Evolutionary conservation across 2,113 vertebrate species (phyloP), one percentile per base, ranked within the genome.

Genomic region (Polyodon spathula): DNA sequence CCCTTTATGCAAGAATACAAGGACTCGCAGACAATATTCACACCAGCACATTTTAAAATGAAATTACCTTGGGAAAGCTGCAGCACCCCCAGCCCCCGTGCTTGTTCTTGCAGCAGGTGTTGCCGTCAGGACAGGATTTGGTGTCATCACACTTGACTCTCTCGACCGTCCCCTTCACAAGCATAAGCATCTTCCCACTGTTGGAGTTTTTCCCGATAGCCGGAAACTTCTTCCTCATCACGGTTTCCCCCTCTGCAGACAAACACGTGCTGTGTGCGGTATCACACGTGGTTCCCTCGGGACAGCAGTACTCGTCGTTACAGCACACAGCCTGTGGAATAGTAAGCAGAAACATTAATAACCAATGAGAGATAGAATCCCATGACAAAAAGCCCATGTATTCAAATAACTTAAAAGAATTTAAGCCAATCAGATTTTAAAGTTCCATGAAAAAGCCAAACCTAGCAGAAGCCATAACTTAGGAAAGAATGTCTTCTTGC

Each of bases 231-330:
- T n/a, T n/a, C n/a, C n/a, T n/a, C n/a, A n/a, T n/a, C n/a, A n/a
- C n/a, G n/a, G n/a, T n/a, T n/a, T n/a, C n/a, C n/a, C n/a, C n/a
- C n/a, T n/a, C n/a, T n/a, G n/a, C n/a, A n/a, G n/a, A n/a, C n/a
- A n/a, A n/a, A n/a, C n/a, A n/a, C n/a, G n/a, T n/a, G n/a, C n/a
- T n/a, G n/a, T n/a, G n/a, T n/a, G n/a, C n/a, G n/a, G n/a, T n/a
- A n/a, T n/a, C n/a, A n/a, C n/a, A n/a, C n/a, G n/a, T n/a, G n/a
- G n/a, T n/a, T n/a, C n/a, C n/a, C 1, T 71, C 62, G 37, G 86
- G 87, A 59, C 87, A 91, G 68, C 88, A 89, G 77, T 87, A 86
- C 6, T 78, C 77, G 27, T 89, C 87, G 0, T 73, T 56, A 8
- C 88, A 88, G 66, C 89, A 90, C 40, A 88, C 82, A 0, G 82